A percentile compares a stretch with the other conserved stretches of the same genome.
phyloP scores from a whole-genome alignment of 2,888 invertebrate species.

The Macropis europaea region DNA sequence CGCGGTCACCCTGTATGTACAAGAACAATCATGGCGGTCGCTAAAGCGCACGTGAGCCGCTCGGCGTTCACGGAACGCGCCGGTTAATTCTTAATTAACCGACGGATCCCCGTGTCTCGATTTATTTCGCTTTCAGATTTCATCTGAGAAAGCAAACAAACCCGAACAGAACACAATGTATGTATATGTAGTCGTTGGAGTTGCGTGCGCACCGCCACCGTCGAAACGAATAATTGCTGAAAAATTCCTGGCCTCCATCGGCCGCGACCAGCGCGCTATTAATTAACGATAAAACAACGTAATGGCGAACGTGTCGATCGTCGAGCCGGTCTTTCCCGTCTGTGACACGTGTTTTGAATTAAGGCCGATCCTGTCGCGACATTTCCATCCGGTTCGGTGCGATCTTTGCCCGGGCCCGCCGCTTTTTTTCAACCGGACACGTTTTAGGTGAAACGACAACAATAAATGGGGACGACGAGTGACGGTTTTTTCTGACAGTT shows the following conservation, averaged over 20 bases:
- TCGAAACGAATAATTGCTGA: slow-evolving; percentile 71
- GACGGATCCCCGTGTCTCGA: background rate
- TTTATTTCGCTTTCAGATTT: slow-evolving; percentile 34
- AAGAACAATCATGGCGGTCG: background rate
- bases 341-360: slow-evolving; percentile 20
- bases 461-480: too few species aligned
- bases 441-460: too few species aligned
- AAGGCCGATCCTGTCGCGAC: slow-evolving; percentile 4
- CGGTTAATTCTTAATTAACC: slow-evolving; percentile 12
- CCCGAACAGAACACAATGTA: background rate
- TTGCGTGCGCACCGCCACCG: slow-evolving; percentile 23
- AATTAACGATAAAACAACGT: slow-evolving; percentile 71
- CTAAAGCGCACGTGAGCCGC: background rate
- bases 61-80: background rate
- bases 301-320: slow-evolving; percentile 59
- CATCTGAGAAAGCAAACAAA: slow-evolving; percentile 29
- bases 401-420: too few species aligned
- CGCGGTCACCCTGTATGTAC: too few species aligned
- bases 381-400: too few species aligned
- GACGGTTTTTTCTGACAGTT: too few species aligned
- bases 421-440: too few species aligned
- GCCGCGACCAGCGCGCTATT: slow-evolving; percentile 70
- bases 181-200: slow-evolving; percentile 4
- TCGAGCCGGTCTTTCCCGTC: slow-evolving; percentile 36
- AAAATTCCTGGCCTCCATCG: slow-evolving; percentile 72